phyloP scores from a whole-genome alignment of 2,888 invertebrate species.

The Acrobasis consociella region DNA sequence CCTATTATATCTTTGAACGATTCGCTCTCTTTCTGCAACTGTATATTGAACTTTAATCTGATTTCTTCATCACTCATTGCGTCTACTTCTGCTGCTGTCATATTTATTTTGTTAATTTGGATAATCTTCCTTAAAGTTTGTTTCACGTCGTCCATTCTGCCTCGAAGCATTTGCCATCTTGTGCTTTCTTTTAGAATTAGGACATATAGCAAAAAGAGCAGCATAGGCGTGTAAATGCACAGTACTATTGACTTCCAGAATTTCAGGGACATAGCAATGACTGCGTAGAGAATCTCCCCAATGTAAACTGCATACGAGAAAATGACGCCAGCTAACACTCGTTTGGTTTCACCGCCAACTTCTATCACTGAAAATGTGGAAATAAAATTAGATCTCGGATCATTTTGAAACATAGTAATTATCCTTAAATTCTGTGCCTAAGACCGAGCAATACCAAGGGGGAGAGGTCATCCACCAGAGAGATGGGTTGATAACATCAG shows the following conservation, averaged over 20 bases:
- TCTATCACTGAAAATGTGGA: constrained; percentile 60
- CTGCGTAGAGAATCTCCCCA: constrained; percentile 63
- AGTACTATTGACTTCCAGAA: constrained; percentile 64
- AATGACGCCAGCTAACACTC: constrained; percentile 61
- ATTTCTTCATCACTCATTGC: constrained; percentile 54
- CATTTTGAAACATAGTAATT: no score
- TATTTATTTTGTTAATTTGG: constrained; percentile 54
- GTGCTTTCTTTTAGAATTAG: constrained; percentile 60
- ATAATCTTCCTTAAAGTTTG: constrained; percentile 50
- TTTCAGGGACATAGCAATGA: constrained; percentile 57
- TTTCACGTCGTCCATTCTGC: constrained; percentile 56
- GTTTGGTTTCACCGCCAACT: constrained; percentile 64
- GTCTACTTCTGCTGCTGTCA: constrained; percentile 52
- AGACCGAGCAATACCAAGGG: no score
- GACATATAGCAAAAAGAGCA: constrained; percentile 52
- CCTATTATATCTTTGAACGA: constrained; percentile 54
- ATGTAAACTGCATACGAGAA: constrained; percentile 64
- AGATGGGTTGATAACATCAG: no score
- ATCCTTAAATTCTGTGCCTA: no score
- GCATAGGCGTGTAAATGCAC: constrained; percentile 55
- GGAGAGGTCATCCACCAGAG: no score
- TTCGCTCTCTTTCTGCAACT: constrained; percentile 57
- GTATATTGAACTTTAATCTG: constrained; percentile 51
- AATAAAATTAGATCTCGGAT: not conserved
- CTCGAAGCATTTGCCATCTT: constrained; percentile 65